Conservation (phyloP, 2,113 vertebrate genomes). For the Lathamus discolor region DNA sequence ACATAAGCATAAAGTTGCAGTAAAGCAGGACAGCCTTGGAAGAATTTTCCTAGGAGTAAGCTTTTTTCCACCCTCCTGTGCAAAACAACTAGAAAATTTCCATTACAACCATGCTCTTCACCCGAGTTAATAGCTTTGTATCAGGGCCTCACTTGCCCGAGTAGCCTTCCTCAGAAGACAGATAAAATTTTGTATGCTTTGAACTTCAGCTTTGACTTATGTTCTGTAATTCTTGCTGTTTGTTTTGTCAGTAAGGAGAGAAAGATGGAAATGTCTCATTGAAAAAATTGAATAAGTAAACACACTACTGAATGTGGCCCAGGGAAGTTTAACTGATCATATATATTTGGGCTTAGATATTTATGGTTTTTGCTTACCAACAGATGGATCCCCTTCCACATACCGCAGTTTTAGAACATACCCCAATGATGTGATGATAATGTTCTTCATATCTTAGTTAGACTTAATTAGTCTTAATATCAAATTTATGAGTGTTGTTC, state of each 20-base stretch:
- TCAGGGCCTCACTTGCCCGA: neutral
- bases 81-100: slow-evolving; percentile 47
- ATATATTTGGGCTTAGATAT: neutral
- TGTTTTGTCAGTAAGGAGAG: neutral
- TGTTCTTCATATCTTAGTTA: neutral
- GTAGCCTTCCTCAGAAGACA: neutral
- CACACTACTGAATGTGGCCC: neutral
- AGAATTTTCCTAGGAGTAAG: slow-evolving; percentile 19
- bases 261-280: neutral
- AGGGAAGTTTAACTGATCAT: neutral
- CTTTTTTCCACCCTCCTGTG: neutral
- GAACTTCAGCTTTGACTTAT: neutral
- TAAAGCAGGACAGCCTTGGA: neutral
- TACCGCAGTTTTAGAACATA: neutral
- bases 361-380: neutral
- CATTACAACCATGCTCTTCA: neutral
- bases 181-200: neutral
- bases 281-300: neutral
- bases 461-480: neutral
- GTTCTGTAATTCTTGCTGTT: neutral
- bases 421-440: neutral
- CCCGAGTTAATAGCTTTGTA: neutral
- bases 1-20: slow-evolving; percentile 6
- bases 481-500: neutral
- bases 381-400: neutral